Evolutionary conservation across 2,888 invertebrate genomes (phyloP), one percentile per base, ranked within the genome.

Genomic region (Volucella bombylans): DNA sequence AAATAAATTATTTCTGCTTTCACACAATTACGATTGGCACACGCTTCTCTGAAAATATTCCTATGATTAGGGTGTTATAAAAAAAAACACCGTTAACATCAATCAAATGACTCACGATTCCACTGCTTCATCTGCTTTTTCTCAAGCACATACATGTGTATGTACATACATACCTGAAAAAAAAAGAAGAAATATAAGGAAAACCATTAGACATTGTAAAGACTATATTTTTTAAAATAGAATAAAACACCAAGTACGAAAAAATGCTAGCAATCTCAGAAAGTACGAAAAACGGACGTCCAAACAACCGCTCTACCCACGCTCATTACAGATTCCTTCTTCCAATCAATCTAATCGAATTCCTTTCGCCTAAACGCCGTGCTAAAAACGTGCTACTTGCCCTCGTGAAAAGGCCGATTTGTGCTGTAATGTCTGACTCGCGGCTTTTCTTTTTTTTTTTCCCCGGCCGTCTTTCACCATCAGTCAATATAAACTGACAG

Each of bases 91-190:
- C 23, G 3, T 23, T 23, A 23, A 3, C 23, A 23, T 23, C 23
- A 31, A 12, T 10, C 31, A 9, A 38, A 6, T 18, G 38, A 12
- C 49, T 4, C 62, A 62, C 14, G 10, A 15, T 39, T 38, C 8
- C 1, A 6, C 3, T 45, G 14, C 45, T 67, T 47, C 18, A 57
- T 74, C 54, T 68, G 68, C 8, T 62, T 72, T 10, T 12, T 43
- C 18, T 82, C 82, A 77, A 77, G 61, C 57, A 4, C 3, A 4
- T 23, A 18, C 18, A 18, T 18, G 18, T 2, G 1, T 18, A 18
- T 18, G 18, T 18, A 18, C 18, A 18, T 23, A 79, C 83, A 74
- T 79, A 83, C 83, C 83, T 83, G 57, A 55, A 83, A 83, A 55
- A 79, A 83, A 52, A 79, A n/a, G 62, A 38, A 71, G 59, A 39